Conservation (phyloP, 2,797 vertebrate genomes). For the Limosa lapponica region DNA sequence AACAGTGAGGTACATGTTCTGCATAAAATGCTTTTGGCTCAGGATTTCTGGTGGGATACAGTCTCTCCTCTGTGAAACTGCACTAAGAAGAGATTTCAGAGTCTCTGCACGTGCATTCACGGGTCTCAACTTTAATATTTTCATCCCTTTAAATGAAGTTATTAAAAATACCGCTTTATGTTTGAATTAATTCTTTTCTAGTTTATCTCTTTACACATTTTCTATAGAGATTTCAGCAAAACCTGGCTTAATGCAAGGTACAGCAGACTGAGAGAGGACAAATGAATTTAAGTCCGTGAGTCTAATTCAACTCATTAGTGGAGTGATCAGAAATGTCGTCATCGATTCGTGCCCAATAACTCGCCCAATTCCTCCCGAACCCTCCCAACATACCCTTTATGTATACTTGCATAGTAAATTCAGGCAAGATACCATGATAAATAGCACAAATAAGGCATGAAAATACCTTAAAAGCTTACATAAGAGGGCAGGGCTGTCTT, state of each 20-base stretch:
- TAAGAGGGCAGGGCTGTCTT: background rate
- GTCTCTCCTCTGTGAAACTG: background rate
- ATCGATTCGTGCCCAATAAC: background rate
- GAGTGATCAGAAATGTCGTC: background rate
- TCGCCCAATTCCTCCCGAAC: background rate
- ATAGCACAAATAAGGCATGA: background rate
- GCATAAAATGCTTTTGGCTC: background rate
- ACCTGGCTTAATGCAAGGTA: background rate
- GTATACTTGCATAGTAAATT: background rate
- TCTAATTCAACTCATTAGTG: background rate
- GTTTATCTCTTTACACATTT: background rate
- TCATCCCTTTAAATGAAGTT: background rate
- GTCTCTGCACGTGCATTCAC: background rate
- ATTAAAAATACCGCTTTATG: background rate
- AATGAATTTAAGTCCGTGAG: background rate
- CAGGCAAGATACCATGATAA: background rate
- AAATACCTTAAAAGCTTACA: background rate
- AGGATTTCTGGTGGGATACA: background rate
- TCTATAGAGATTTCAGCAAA: background rate
- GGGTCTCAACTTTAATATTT: background rate
- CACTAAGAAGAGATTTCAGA: background rate
- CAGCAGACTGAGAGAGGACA: background rate
- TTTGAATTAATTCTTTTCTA: background rate
- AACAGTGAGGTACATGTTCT: background rate
- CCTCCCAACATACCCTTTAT: background rate